These are phyloP conservation scores for Dynastes maya DNA, from an alignment of 2,888 invertebrate genomes.

Conservation along the genomic window DNA sequence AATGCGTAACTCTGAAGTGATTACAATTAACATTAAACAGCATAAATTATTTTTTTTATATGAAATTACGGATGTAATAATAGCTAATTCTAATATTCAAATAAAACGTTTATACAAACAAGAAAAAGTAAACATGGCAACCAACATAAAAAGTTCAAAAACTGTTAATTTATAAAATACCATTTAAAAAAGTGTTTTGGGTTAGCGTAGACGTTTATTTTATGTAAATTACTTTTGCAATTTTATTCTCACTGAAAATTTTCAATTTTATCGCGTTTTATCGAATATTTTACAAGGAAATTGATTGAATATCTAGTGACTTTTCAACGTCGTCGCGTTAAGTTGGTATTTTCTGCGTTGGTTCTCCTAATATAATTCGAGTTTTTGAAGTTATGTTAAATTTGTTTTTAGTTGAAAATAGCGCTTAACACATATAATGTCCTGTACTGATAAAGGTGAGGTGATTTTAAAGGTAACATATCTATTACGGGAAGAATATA, in stretches of 20 bases:
- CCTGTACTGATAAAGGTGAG: constrained; percentile 62
- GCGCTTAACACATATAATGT: constrained; percentile 59
- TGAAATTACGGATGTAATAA: no score
- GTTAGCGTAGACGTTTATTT: not conserved
- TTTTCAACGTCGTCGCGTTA: constrained; percentile 60
- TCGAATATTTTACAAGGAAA: not conserved
- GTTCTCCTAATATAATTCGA: constrained; percentile 56
- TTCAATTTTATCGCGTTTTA: not conserved
- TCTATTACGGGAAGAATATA: constrained; percentile 19
- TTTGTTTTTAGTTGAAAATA: constrained; percentile 58
- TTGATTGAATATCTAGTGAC: constrained; percentile 1
- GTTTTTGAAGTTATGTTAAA: constrained; percentile 65
- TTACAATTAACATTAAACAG: no score
- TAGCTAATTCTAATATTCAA: no score
- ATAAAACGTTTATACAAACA: no score
- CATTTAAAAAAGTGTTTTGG: not conserved
- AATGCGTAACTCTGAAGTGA: no score
- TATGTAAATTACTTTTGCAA: not conserved
- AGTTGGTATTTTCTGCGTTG: constrained; percentile 48
- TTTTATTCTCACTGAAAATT: not conserved
- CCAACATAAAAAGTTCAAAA: constrained; percentile 3
- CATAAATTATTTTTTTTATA: no score
- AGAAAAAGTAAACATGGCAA: not conserved
- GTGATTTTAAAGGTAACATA: constrained; percentile 20
- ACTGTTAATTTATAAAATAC: not conserved